Conservation (phyloP, 2,113 vertebrate genomes). For the Tympanuchus pallidicinctus region DNA sequence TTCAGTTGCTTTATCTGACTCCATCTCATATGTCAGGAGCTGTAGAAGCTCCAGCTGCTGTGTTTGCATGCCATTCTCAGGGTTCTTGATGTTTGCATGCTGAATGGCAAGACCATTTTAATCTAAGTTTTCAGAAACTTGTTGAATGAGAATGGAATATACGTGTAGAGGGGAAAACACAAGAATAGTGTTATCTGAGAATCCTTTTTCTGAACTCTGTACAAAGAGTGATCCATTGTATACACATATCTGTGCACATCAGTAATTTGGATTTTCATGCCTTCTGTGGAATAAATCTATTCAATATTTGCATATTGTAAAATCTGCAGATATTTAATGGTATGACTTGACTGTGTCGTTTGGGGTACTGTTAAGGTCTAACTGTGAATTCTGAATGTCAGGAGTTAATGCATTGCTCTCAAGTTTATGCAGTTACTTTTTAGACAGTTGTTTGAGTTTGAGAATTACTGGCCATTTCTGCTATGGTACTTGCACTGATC, state of each 20-base stretch:
- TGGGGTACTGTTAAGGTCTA: not conserved
- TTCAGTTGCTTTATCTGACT: not conserved
- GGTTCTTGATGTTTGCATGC: not conserved
- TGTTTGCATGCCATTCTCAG: not conserved
- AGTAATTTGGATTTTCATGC: not conserved
- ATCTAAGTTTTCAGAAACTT: not conserved
- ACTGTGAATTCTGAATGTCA: not conserved
- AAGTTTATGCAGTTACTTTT: not conserved
- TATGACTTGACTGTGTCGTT: not conserved
- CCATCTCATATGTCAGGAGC: not conserved
- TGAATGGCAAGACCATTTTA: not conserved
- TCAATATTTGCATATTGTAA: not conserved
- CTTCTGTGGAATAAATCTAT: not conserved
- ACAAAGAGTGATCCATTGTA: not conserved
- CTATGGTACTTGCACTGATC: not conserved
- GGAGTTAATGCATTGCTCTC: not conserved
- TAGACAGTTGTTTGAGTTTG: not conserved
- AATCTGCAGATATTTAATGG: not conserved
- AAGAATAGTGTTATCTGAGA: not conserved
- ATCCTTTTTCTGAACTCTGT: not conserved
- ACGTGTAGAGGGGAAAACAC: not conserved
- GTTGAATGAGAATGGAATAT: not conserved
- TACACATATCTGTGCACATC: not conserved
- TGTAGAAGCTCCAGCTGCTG: not conserved
- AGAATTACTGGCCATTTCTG: conserved; percentile 1